Evolutionary conservation across 2,113 vertebrate genomes (phyloP), one percentile per base, ranked within the genome.

Genomic region (Microtus ochrogaster): DNA sequence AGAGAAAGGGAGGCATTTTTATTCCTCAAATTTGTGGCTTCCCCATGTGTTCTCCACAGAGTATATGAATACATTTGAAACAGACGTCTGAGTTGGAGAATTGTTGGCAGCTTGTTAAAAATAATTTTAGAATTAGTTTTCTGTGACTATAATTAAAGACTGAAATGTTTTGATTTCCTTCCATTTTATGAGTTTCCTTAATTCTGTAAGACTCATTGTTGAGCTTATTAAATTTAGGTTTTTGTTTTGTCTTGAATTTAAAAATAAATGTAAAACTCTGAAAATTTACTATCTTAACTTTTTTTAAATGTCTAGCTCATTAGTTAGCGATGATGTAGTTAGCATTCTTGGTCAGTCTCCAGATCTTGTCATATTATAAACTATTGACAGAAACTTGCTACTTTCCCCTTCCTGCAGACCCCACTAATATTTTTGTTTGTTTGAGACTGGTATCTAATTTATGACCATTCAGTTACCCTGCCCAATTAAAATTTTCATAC

Each of bases 81-180:
- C 19, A 83, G 74, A 66, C 65, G 33, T 92, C n/a, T 91, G 49
- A 96, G 41, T 87, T 91, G 30, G 66, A 70, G 65, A 92, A 55
- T 3, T 97, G 28, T 36, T 5, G 92, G 1, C 87, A 26, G 88
- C 44, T 92, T 19, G 1, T 72, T 39, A 28, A 36, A 82, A 79
- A 65, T 83, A 90, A 52, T 94, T 81, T 82, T 63, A 86, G 52
- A 89, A 73, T 88, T 85, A 52, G 0, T 89, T 89, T 94, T 88
- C 33, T 94, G 10, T 94, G 63, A 68, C 22, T 44, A 19, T 73
- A 39, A 79, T 88, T 92, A 89, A 52, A 68, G 61, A 76, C 44
- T 10, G 36, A 55, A 68, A 28, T 28, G 13, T 39, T 91, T 90
- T 6, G 36, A 39, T 26, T 28, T 14, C 8, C 82, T 90, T 26